Base-by-base conservation (phyloP, 2,888 invertebrate genomes). In the Carabus problematicus region DNA sequence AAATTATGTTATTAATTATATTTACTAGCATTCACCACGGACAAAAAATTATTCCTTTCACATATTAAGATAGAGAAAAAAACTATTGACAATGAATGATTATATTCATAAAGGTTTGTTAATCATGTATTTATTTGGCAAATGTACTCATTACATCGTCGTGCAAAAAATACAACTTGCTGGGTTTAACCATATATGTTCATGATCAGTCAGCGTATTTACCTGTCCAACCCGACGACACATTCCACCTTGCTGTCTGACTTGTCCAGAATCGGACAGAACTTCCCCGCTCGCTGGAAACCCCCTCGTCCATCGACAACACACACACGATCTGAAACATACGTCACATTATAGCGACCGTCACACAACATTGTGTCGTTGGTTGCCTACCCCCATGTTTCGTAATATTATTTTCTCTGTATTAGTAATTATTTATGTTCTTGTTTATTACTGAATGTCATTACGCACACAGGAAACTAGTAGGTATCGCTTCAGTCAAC, bases 151-250 rank as follows among this genome's bases (percentile, higher is more conserved):
- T n/a, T n/a, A n/a, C n/a, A n/a, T n/a, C n/a, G n/a, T n/a, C n/a
- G n/a, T n/a, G n/a, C n/a, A n/a, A n/a, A n/a, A n/a, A 45, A 14
- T n/a, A 12, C 6, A 45, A 45, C 2, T 6, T 3, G 14, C 2
- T 45, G 14, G 45, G 14, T 12, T 45, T 59, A 4, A 11, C 19
- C 3, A 12, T 45, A 29, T 29, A 3, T 29, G 9, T 56, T 54
- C 18, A 19, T n/a, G 9, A 45, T 70, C n/a, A n/a, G n/a, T n/a
- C n/a, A n/a, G n/a, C n/a, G n/a, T 49, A 74, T 78, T 81, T 79
- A 88, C 91, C 90, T 88, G 81, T 93, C 92, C 9, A 86, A 84
- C 0, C 88, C 91, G 12, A 90, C 79, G 0, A 91, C 88, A 74
- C 93, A 93, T 75, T 90, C 89, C 8, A 91, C 86, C 55, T 86